Percentiles rank a stretch among this genome's conserved stretches.
Conservation (phyloP, 2,888 invertebrate genomes). For the Arenicola marina region DNA sequence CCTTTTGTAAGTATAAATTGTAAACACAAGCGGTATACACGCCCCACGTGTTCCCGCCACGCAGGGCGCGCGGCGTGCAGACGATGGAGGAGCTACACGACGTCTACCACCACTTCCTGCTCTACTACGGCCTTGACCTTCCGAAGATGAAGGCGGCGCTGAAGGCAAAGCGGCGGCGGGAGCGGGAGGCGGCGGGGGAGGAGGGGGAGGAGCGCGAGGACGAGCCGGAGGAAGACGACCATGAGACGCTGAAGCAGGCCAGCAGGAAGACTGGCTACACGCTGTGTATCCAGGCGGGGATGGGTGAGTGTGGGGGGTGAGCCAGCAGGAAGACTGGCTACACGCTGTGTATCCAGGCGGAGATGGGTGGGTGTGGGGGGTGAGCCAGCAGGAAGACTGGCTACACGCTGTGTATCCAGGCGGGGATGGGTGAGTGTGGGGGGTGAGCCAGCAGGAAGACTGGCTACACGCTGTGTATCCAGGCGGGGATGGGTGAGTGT, state of each 20-base stretch:
- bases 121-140: conserved; percentile 80
- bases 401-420: conserved; percentile 83
- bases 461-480: conserved; percentile 84
- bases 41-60: too few relatives aligned
- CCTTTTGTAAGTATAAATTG: too few relatives aligned
- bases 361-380: conserved; percentile 64
- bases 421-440: conserved; percentile 69
- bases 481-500: conserved; percentile 72
- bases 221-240: conserved; percentile 64
- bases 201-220: conserved; percentile 60
- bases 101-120: conserved; percentile 87
- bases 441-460: conserved; percentile 71
- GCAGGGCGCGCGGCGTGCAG: conserved; percentile 52
- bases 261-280: conserved; percentile 85
- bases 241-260: conserved; percentile 67
- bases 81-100: conserved; percentile 87
- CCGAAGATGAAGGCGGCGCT: conserved; percentile 66
- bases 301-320: conserved; percentile 60
- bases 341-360: conserved; percentile 82
- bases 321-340: conserved; percentile 87
- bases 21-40: too few relatives aligned
- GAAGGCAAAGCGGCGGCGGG: conserved; percentile 57
- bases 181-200: conserved; percentile 60
- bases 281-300: conserved; percentile 82
- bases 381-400: conserved; percentile 76